Evolutionary conservation across 2,797 vertebrate species (phyloP).

Genomic region (Malurus splendens): DNA sequence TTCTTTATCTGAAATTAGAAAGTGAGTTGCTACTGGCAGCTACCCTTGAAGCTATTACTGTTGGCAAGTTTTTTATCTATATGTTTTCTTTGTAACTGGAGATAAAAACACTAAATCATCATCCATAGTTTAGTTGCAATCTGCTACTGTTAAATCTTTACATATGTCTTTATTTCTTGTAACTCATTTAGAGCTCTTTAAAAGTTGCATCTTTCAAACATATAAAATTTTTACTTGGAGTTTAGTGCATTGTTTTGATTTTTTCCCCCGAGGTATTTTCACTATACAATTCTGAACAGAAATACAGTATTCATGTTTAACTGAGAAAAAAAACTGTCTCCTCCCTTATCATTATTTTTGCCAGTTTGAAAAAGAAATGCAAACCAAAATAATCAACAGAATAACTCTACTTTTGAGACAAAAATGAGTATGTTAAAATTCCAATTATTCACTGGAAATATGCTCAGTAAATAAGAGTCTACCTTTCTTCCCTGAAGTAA

Average conservation of each 20-base stretch:
- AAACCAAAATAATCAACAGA: neutral
- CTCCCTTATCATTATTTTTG: neutral
- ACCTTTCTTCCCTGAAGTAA: neutral
- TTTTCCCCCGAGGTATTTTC: neutral
- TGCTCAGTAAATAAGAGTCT: neutral
- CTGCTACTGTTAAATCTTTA: neutral
- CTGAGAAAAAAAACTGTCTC: neutral
- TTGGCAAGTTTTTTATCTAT: neutral
- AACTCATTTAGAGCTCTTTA: neutral
- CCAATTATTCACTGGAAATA: neutral
- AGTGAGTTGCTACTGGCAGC: neutral
- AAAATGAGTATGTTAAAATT: neutral
- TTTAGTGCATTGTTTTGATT: neutral
- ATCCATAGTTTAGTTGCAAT: neutral
- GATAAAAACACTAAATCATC: neutral
- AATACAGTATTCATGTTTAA: neutral
- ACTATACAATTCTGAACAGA: neutral
- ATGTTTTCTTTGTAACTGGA: neutral
- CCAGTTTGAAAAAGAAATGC: neutral
- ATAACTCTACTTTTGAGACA: neutral
- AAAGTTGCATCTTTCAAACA: neutral
- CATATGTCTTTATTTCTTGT: neutral
- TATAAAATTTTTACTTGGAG: neutral
- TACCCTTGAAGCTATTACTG: neutral
- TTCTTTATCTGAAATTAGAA: neutral